phyloP scores from a whole-genome alignment of 2,113 vertebrate genomes.

The Dicaeum eximium region DNA sequence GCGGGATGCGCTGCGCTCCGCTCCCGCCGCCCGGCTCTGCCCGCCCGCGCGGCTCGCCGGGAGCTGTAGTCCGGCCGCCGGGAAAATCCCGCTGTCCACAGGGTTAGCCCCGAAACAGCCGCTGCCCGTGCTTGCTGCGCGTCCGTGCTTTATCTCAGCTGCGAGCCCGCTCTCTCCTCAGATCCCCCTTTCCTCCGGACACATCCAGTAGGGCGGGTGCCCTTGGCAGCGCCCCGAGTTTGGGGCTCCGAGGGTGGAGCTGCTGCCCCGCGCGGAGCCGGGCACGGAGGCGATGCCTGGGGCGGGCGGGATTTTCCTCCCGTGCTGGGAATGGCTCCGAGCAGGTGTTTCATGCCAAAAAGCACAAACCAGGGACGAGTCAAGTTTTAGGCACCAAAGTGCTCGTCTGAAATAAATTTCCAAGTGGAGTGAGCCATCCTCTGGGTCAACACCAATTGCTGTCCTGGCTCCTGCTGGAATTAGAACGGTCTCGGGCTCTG shows the following conservation, averaged over 20 bases:
- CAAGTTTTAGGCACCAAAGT: background rate
- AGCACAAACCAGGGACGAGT: fast-evolving
- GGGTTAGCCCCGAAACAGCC: fast-evolving
- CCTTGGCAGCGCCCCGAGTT: background rate
- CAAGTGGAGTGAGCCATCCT: background rate
- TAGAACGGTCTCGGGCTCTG: fast-evolving
- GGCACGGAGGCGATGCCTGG: fast-evolving
- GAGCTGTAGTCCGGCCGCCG: slow-evolving; percentile 13
- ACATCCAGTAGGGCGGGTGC: background rate
- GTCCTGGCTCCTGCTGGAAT: background rate
- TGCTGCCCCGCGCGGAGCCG: background rate
- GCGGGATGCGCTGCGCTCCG: background rate
- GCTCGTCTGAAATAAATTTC: background rate
- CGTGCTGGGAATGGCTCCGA: background rate
- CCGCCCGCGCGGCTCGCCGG: slow-evolving; percentile 17
- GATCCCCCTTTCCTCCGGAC: fast-evolving
- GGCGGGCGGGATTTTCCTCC: background rate
- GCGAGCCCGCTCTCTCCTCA: fast-evolving
- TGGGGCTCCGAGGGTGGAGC: fast-evolving
- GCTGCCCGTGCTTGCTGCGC: too few relatives aligned
- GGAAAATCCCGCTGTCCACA: fast-evolving
- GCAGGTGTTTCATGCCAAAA: background rate
- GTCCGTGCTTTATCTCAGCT: fast-evolving
- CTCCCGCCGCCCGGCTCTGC: background rate
- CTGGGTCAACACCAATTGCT: background rate